Base-by-base conservation (phyloP, 2,888 invertebrate species). In the Vanessa cardui region DNA sequence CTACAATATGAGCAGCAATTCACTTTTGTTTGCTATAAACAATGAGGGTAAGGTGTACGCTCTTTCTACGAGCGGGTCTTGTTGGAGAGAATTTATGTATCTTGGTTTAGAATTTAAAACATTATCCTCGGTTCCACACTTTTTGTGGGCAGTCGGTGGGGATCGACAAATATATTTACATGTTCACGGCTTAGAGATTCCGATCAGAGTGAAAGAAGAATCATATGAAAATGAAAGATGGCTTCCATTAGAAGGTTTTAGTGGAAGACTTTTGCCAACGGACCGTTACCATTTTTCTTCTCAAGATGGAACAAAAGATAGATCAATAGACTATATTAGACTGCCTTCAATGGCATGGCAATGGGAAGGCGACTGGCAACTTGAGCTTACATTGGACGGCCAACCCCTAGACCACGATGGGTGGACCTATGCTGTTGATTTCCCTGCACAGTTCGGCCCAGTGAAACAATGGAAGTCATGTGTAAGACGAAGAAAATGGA, bases 271-370 rank as follows among this genome's bases (percentile, higher is more conserved):
- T 50, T 88, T 98, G 47, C 98, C 98, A 15, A 98, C 98, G 20
- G 98, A 98, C 85, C 94, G 98, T 72, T 96, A 95, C 80, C 95
- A 95, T 78, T 98, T 96, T 92, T 98, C 98, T 16, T 96, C 95
- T 76, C 94, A 94, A 78, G 97, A 98, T 93, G 98, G 98, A 7
- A 94, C 95, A 9, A 93, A 94, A 46, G 96, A 97, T 78, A 94
- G 97, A 68, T 94, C 96, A 45, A 96, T 97, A 74, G 96, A 97
- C 78, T 95, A 95, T 83, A 97, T 98, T 70, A 93, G 96, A 72
- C 88, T 98, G 58, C 98, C 98, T 7, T 98, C 98, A 0, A 96
- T 97, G 95, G 97, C 98, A 18, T 99, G 98, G 98, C 96, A 97
- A 80, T 99, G 98, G 98, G 98, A 99, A 90, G 97, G 97, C 4